Base-by-base conservation (phyloP, 2,888 invertebrate species). In the Volucella zonaria region DNA sequence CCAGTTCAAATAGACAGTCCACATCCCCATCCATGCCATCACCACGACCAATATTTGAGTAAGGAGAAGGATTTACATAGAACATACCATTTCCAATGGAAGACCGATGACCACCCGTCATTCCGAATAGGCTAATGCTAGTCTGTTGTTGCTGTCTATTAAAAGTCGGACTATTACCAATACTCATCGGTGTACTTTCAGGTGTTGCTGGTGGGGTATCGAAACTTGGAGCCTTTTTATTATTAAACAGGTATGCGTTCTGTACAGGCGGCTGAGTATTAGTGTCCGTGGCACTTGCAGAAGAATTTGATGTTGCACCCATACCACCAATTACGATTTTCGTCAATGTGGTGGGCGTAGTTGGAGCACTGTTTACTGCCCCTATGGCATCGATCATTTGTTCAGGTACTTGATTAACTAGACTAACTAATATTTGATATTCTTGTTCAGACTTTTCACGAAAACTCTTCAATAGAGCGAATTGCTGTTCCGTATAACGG, bases 1-100 rank as follows among this genome's bases (percentile, higher is more conserved):
- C 97, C 88, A 97, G 92, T 88, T 95, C 95, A 89, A 97, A 97
- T 83, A 97, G 92, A 78, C 95, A 95, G 91, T 96, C 96, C 11
- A 94, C 93, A 88, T 95, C 95, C 10, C 87, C 87, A 18, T 90
- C 91, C 54, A 85, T 66, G 40, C 71, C 71, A 10, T 94, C 93
- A 88, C 95, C 95, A 31, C 87, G 87, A 31, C 90, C 90, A 1
- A 74, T 64, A 45, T 73, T 87, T 6, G 87, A 52, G n/a, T 54
- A 76, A 18, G 31, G 31, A 6, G 71, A 51, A 49, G 75, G 61
- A 71, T 80, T 79, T 43, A 66, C 51, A 10, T 52, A 77, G 47
- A 75, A 78, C 42, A 54, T 64, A 51, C 71, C 68, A 70, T 62
- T 78, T 4, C 76, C 82, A 56, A 81, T 73, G 14, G 73, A 71